These are phyloP conservation scores for Phania funesta DNA, from an alignment of 2,888 invertebrate species.

Conservation along the genomic window DNA sequence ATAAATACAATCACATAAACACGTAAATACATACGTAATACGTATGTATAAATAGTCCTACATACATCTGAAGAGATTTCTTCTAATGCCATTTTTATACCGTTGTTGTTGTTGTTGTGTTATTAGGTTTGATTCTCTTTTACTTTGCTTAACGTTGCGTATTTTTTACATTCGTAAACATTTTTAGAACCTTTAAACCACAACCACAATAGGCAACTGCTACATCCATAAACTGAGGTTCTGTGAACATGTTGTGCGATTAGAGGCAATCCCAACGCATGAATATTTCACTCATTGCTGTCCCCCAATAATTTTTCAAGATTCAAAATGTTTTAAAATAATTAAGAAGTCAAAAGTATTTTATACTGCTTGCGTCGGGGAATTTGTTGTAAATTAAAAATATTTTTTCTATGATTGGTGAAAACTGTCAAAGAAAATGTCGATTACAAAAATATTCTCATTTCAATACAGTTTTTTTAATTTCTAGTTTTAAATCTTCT, in stretches of 20 bases:
- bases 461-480: no score
- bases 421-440: no score
- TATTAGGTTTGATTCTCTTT: slow-evolving; percentile 62
- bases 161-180: slow-evolving; percentile 60
- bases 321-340: no score
- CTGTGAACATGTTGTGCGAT: not conserved
- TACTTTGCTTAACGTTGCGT: slow-evolving; percentile 65
- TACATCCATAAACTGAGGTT: not conserved
- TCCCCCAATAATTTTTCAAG: not conserved
- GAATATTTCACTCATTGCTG: not conserved
- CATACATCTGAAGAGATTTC: slow-evolving; percentile 10
- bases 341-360: no score
- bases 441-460: no score
- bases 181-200: slow-evolving; percentile 53
- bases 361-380: no score
- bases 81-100: slow-evolving; percentile 31
- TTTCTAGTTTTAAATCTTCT: no score
- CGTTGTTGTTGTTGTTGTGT: slow-evolving; percentile 26
- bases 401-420: no score
- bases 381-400: no score
- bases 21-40: not conserved
- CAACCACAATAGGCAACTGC: slow-evolving; percentile 48
- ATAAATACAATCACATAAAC: slow-evolving; percentile 13
- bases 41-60: not conserved
- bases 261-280: slow-evolving; percentile 10